Evolutionary conservation across 2,797 vertebrate species (phyloP).

Genomic region (Myotis myotis): DNA sequence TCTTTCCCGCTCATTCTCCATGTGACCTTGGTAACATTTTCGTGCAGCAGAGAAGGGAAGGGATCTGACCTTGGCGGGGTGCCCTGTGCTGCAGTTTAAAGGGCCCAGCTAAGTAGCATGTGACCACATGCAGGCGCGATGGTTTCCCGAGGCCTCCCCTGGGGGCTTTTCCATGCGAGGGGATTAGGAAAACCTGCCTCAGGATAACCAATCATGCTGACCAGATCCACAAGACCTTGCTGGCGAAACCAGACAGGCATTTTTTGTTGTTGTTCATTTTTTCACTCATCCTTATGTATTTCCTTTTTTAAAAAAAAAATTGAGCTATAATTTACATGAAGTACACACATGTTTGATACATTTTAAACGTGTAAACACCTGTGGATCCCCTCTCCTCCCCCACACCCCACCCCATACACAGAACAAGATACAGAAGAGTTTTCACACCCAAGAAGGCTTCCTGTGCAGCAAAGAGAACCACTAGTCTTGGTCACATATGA

Average conservation of each 20-base stretch:
- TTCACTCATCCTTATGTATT: not conserved
- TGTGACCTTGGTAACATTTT: not conserved
- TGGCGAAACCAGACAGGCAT: not conserved
- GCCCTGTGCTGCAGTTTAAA: not conserved
- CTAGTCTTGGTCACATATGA: not conserved
- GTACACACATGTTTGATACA: not conserved
- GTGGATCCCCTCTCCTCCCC: not conserved
- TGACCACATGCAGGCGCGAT: not conserved
- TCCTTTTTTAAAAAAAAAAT: not conserved
- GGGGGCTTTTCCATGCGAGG: fast-evolving
- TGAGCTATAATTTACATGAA: not conserved
- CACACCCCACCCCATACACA: fast-evolving
- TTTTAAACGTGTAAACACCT: not conserved
- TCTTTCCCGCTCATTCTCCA: not conserved
- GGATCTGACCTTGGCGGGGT: not conserved
- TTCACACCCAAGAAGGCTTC: not conserved
- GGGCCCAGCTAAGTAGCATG: not conserved
- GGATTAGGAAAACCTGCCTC: not conserved
- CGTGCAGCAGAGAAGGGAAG: not conserved
- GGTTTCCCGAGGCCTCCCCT: not conserved
- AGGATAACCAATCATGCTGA: not conserved
- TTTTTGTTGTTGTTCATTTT: not conserved
- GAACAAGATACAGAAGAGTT: not conserved
- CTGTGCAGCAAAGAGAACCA: not conserved
- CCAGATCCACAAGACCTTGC: not conserved